phyloP scores from a whole-genome alignment of 2,888 invertebrate species.

The Andrena haemorrhoa region DNA sequence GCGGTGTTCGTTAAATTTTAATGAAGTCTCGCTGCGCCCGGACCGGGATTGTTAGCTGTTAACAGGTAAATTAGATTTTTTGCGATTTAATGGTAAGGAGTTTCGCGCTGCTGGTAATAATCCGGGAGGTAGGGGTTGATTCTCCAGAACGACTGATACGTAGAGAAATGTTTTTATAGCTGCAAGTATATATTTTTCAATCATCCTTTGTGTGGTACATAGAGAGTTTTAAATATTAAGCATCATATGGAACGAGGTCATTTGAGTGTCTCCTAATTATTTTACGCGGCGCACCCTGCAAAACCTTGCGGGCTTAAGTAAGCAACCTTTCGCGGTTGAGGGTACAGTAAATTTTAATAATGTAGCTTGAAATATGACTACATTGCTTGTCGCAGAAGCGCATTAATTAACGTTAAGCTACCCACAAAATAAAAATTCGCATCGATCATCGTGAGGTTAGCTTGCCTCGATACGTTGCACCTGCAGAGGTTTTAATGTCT shows the following conservation, averaged over 20 bases:
- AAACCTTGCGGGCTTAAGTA: background rate
- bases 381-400: background rate
- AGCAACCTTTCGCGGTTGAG: background rate
- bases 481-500: background rate
- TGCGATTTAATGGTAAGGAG: background rate
- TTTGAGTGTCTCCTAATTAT: slow-evolving; percentile 8
- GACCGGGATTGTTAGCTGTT: slow-evolving; percentile 42
- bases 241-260: background rate
- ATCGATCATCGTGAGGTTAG: slow-evolving; percentile 15
- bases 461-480: background rate
- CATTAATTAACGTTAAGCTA: slow-evolving; percentile 9
- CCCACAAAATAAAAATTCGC: background rate
- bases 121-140: background rate
- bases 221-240: background rate
- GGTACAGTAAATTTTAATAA: background rate
- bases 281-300: background rate
- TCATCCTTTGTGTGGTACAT: background rate
- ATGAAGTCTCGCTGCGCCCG: slow-evolving; percentile 41
- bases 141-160: background rate
- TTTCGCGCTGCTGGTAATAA: slow-evolving; percentile 14
- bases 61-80: slow-evolving; percentile 45
- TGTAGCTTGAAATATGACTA: background rate
- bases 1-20: slow-evolving; percentile 53
- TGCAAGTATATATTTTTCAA: background rate
- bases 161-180: background rate